Evolutionary conservation across 2,113 vertebrate species (phyloP), one percentile per base, ranked within the genome.

Genomic region (Bubo blakistoni): DNA sequence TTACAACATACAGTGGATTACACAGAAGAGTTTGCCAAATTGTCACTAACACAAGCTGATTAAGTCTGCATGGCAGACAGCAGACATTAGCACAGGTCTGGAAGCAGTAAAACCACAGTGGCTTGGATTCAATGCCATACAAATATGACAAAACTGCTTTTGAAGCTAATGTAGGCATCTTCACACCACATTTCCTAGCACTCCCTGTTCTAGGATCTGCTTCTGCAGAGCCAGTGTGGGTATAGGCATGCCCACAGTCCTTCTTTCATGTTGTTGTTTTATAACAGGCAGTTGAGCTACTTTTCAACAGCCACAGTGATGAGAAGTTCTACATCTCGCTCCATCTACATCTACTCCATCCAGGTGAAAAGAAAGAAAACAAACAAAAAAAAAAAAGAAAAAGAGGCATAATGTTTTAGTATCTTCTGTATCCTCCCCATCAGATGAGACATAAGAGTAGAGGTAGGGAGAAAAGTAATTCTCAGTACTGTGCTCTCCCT

Each of bases 11-110:
- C 51, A 81, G 77, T 34, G 29, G 83, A 86, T 94, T 92, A 96
- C 18, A 46, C 0, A 2, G 73, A 74, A 66, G n/a, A 52, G 69
- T 89, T 83, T 62, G 80, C 81, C 69, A 94, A 86, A 86, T 84
- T 89, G 88, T 82, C 91, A 79, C 61, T 36, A 76, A 38, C 34
- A 87, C 66, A 91, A 92, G 72, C 91, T 93, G 95, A 74, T 94
- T 87, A 95, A 92, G 27, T 52, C 57, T 69, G 40, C 5, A 2
- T 4, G 13, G 86, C 83, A 95, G 51, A 79, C 3, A 78, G 42
- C 46, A 91, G 55, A 30, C 34, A 30, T 32, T 40, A 66, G 8
- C 63, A 74, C 29, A 67, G 11, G 14, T 47, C 73, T 58, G 44
- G 69, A 89, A 92, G 57, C 61, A 76, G 44, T 52, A 89, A 81